phyloP scores from a whole-genome alignment of 2,888 invertebrate species.

The Zeuzera pyrina region DNA sequence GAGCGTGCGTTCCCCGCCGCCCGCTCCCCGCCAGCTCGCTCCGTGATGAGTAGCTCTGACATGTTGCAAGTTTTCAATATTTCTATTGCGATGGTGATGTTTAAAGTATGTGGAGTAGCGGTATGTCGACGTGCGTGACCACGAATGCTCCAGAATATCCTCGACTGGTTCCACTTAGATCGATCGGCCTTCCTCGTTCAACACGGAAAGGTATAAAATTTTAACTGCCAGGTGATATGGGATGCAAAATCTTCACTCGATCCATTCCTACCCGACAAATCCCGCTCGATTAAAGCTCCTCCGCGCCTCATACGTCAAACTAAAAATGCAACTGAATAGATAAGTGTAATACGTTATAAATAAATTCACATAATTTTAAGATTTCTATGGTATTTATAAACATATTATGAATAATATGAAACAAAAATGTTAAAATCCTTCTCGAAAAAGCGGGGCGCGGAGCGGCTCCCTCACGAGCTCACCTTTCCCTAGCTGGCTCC shows the following conservation, averaged over 20 bases:
- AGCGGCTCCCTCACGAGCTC: constrained; percentile 45
- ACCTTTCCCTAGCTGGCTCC: constrained; percentile 64
- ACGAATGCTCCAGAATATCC: constrained; percentile 69
- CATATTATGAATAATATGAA: too few relatives aligned
- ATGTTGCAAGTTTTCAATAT: constrained; percentile 68
- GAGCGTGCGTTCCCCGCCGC: constrained; percentile 43
- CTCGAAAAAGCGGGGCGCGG: constrained; percentile 26
- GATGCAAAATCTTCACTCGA: constrained; percentile 64
- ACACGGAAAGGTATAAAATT: constrained; percentile 74
- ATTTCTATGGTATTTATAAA: too few relatives aligned
- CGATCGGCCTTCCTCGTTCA: constrained; percentile 71
- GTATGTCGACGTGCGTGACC: constrained; percentile 69
- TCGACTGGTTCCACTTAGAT: constrained; percentile 68
- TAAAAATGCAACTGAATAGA: not conserved
- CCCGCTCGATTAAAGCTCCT: constrained; percentile 47
- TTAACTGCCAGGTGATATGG: constrained; percentile 71
- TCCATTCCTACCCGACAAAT: constrained; percentile 53
- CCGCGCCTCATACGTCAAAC: constrained; percentile 26
- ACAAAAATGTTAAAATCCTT: too few relatives aligned
- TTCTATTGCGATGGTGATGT: constrained; percentile 60
- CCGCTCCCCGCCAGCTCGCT: constrained; percentile 50
- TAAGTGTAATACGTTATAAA: not conserved
- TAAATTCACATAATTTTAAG: too few relatives aligned
- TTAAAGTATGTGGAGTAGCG: constrained; percentile 68
- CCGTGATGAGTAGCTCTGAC: constrained; percentile 54